Evolutionary conservation across 2,888 invertebrate genomes (phyloP), one percentile per base, ranked within the genome.

Genomic region (Actias luna): DNA sequence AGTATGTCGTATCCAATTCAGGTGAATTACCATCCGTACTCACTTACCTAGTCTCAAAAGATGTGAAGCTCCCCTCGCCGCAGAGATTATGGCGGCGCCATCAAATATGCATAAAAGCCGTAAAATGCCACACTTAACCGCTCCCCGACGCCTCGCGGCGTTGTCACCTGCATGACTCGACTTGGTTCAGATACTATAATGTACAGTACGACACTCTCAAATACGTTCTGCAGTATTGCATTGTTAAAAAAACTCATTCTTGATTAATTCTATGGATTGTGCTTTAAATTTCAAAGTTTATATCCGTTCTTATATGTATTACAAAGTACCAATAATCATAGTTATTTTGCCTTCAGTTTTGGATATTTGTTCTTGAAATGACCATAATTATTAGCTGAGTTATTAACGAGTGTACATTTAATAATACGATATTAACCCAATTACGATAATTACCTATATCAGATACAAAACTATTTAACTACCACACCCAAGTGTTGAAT

Each of bases 31-130:
- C 65, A 64, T 57, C 67, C 62, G 65, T 65, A 67, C 66, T 63
- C 52, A 33, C 60, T 61, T 58, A 64, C 57, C 46, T 50, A 50
- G 46, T 36, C 59, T 29, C 58, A 39, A 55, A 36, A 57, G 55
- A n/a, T n/a, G 62, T 42, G 60, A 63, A 63, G 64, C 67, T 76
- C 79, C 82, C 84, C 83, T 76, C 74, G 75, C 82, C 84, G 84
- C 90, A 88, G 84, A 91, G 92, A 92, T 92, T 92, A 92, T 92
- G 90, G 87, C 84, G 89, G 86, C 77, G 85, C 87, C 91, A 91
- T 93, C 88, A 93, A 93, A 92, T 93, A 93, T 93, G 93, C 93
- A 93, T 91, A 92, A 92, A 92, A 89, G 92, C 89, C 86, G 89
- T 92, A 92, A 92, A 92, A 92, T 92, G 88, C 85, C 88, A 87